Conservation (phyloP, 1,140 invertebrate genomes). For the Formica selysi region DNA sequence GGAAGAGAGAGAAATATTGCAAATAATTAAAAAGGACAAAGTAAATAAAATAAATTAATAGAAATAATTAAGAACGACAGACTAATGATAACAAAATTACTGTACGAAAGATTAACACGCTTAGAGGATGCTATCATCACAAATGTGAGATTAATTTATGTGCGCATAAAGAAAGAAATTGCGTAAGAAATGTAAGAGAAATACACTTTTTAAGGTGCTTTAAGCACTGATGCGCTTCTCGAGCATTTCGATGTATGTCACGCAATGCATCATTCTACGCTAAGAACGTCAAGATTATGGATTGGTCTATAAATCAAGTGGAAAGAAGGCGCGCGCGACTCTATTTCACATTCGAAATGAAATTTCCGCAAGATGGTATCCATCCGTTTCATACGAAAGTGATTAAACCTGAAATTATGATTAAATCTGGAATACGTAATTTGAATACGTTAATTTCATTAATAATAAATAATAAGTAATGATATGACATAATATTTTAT, state of each 20-base stretch:
- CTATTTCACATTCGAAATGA: constrained; percentile 29
- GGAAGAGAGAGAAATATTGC: background rate
- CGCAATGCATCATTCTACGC: constrained; percentile 46
- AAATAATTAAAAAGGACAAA: constrained; percentile 7
- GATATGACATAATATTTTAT: background rate
- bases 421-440: background rate
- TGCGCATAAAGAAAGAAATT: background rate
- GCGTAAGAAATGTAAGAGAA: background rate
- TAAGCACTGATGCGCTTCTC: constrained; percentile 1
- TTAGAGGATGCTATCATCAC: background rate
- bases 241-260: constrained; percentile 22
- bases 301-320: constrained; percentile 54
- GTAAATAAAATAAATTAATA: background rate
- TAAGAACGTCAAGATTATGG: constrained; percentile 20
- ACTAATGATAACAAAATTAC: background rate
- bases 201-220: background rate
- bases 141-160: background rate
- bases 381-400: background rate
- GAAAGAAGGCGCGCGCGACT: constrained; percentile 10
- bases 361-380: constrained; percentile 27
- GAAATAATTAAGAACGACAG: constrained; percentile 9
- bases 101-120: background rate
- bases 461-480: background rate
- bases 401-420: background rate
- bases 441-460: background rate